These are phyloP conservation scores for Sarcophaga rosellei DNA, from an alignment of 2,888 invertebrate species.

Conservation along the genomic window DNA sequence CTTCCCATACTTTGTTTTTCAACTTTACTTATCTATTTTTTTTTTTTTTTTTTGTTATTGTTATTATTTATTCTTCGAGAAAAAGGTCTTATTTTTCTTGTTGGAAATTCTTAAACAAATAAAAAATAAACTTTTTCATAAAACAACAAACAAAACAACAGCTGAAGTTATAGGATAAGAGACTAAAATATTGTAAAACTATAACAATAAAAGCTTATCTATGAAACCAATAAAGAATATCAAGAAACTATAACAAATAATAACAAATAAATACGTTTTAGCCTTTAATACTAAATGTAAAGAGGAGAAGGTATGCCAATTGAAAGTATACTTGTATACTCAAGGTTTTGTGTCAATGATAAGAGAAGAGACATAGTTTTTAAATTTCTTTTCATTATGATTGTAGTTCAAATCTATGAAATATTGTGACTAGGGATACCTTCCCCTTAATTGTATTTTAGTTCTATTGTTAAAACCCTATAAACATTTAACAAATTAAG, in stretches of 20 bases:
- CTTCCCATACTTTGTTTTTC: neutral
- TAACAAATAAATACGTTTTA: slow-evolving; percentile 17
- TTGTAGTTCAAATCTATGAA: no score
- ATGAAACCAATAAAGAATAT: slow-evolving; percentile 8
- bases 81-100: slow-evolving; percentile 1
- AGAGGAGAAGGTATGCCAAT: slow-evolving; percentile 1
- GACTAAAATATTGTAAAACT: slow-evolving; percentile 21
- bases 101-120: slow-evolving; percentile 12
- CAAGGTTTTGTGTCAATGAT: no score
- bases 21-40: neutral
- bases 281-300: neutral
- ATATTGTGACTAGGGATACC: no score
- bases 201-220: slow-evolving; percentile 44
- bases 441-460: neutral
- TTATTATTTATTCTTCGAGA: slow-evolving; percentile 13
- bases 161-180: neutral
- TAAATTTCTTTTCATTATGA: no score
- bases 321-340: no score
- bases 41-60: neutral
- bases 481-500: slow-evolving; percentile 17
- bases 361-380: no score
- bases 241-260: slow-evolving; percentile 12
- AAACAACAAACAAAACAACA: neutral
- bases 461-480: neutral
- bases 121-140: neutral